Evolutionary conservation across 2,888 invertebrate species (phyloP), one percentile per base, ranked within the genome.

Genomic region (Amiota mariae): DNA sequence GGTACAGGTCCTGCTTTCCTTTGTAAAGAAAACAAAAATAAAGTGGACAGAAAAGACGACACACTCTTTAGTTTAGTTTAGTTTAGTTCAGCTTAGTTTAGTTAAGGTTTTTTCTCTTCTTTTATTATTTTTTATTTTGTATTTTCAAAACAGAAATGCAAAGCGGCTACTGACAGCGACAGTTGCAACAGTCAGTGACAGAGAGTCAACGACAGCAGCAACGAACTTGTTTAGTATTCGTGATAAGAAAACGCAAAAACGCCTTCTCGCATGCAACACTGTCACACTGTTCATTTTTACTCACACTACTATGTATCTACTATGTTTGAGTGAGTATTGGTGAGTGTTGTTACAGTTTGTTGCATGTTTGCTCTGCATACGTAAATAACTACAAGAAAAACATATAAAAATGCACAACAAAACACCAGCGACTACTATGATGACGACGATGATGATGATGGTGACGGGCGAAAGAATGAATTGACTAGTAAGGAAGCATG

Each of bases 171-270:
- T 75, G 75, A 72, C 75, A 75, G 70, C 75, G 70, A 64, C 73
- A 72, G 57, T 70, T 56, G 66, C 75, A 79, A 72, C 78, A 36
- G 80, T 76, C 77, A 82, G 78, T 54, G 54, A n/a, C 54, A 54
- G 12, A n/a, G 12, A 54, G 61, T 63, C 15, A 18, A 12, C 12
- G 59, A n/a, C 59, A 59, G 12, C 59, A 59, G 12, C 15, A 12
- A 18, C 20, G 12, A 20, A 59, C 81, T 80, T 84, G 83, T 79
- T 85, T 81, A 80, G 83, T 85, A 84, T 84, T 79, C 80, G 79
- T 83, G 81, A 84, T 82, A 85, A 82, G 80, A 81, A 82, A 80
- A 77, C 64, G 78, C 78, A 81, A 80, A 80, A 78, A 79, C 78
- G 73, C 76, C 68, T 59, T 70, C 51, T 24, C 61, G 72, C 61